A percentile compares a stretch with the other conserved stretches of the same genome.
Evolutionary conservation across 1,140 invertebrate genomes (phyloP).

Genomic region (Muscidifurax raptorellus): DNA sequence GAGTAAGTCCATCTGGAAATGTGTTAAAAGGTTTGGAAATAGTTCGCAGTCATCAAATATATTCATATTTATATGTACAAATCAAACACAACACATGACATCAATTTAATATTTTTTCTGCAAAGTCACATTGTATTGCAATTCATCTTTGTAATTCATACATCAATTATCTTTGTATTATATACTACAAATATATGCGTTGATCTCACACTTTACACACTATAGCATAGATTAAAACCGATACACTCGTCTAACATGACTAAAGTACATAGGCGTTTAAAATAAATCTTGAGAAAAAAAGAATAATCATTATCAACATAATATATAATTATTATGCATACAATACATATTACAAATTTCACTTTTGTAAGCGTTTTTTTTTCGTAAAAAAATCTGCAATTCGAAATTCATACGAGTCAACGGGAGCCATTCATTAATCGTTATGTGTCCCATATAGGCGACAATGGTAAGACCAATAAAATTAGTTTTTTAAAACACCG

Average conservation of each 20-base stretch:
- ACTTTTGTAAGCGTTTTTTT: neutral
- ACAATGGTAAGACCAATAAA: neutral
- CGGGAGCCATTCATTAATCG: slow-evolving; percentile 50
- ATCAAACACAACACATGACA: slow-evolving; percentile 34
- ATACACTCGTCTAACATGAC: neutral
- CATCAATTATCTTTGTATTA: slow-evolving; percentile 51
- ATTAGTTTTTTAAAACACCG: neutral
- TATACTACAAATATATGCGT: slow-evolving; percentile 60
- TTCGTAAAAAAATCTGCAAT: neutral
- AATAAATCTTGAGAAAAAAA: neutral
- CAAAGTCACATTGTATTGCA: slow-evolving; percentile 24
- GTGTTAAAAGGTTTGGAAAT: slow-evolving; percentile 26
- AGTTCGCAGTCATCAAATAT: slow-evolving; percentile 11
- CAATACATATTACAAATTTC: slow-evolving; percentile 20
- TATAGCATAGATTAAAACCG: slow-evolving; percentile 40
- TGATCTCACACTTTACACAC: neutral
- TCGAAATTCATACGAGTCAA: slow-evolving; percentile 54
- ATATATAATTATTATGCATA: slow-evolving; percentile 37
- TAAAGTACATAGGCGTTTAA: slow-evolving; percentile 21
- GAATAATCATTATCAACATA: neutral
- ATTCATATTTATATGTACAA: slow-evolving; percentile 24
- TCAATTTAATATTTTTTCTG: neutral
- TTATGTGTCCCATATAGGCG: neutral
- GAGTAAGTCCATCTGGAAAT: slow-evolving; percentile 13
- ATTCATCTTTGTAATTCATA: slow-evolving; percentile 39